phyloP scores from a whole-genome alignment of 2,888 invertebrate species.

The Ctenicera cuprea region DNA sequence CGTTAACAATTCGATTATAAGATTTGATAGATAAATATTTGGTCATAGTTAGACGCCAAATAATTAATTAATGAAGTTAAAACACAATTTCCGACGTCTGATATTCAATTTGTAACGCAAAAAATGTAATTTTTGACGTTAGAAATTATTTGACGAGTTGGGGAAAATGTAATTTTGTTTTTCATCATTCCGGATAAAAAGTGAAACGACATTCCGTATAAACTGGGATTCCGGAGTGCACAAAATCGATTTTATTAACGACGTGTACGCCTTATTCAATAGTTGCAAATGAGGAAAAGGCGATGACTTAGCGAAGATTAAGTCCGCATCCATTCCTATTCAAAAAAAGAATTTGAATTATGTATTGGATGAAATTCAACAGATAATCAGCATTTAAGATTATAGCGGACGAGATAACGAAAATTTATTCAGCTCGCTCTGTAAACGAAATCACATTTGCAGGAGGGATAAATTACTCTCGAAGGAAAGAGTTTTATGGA shows the following conservation, averaged over 20 bases:
- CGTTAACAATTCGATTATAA: too few relatives aligned
- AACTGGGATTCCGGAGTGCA: too few relatives aligned
- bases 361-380: constrained; percentile 19
- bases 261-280: neutral
- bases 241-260: neutral
- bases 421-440: constrained; percentile 29
- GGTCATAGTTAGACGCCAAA: too few relatives aligned
- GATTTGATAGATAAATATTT: too few relatives aligned
- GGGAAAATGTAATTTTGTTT: too few relatives aligned
- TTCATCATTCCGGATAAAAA: too few relatives aligned
- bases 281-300: neutral
- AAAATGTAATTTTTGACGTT: too few relatives aligned
- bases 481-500: constrained; percentile 13
- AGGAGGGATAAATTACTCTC: constrained; percentile 16
- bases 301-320: constrained; percentile 10
- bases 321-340: neutral
- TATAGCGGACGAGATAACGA: constrained; percentile 20
- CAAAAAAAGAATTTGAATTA: constrained; percentile 23
- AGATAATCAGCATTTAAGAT: constrained; percentile 36
- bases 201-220: too few relatives aligned
- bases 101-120: too few relatives aligned
- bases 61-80: too few relatives aligned
- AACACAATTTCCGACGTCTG: too few relatives aligned
- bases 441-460: constrained; percentile 30
- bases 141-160: too few relatives aligned